These are phyloP conservation scores for Gallinago stenura DNA, from an alignment of 2,797 vertebrate species.

Conservation along the genomic window DNA sequence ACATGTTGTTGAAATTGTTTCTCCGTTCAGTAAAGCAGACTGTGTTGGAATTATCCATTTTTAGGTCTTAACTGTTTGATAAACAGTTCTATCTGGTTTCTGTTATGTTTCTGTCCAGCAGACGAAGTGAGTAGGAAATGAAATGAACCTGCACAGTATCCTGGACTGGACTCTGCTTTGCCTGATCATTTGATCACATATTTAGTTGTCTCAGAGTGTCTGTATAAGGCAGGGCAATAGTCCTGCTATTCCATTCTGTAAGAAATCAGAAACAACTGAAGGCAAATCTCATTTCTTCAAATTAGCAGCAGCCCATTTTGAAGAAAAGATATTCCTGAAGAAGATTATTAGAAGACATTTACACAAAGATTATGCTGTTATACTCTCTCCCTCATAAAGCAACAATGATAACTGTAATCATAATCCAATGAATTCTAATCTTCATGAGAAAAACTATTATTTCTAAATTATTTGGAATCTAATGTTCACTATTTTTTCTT, in stretches of 20 bases:
- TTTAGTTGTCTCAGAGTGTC: background rate
- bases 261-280: background rate
- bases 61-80: background rate
- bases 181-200: conserved; percentile 11
- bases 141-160: conserved; percentile 10
- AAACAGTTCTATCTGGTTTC: conserved; percentile 1
- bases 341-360: background rate
- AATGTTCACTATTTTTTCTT: background rate
- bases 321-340: background rate
- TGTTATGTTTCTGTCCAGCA: background rate
- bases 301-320: background rate
- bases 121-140: conserved; percentile 17
- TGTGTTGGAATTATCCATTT: background rate
- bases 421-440: background rate
- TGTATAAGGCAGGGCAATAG: background rate
- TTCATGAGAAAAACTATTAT: background rate
- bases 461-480: background rate
- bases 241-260: background rate
- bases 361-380: background rate
- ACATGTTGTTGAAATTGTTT: background rate
- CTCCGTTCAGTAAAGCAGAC: background rate
- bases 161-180: background rate
- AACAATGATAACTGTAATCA: background rate
- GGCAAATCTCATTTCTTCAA: background rate
- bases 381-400: background rate